Evolutionary conservation across 64 coral and sea anemone genomes (phyloP).

Genomic region (Porites lutea): DNA sequence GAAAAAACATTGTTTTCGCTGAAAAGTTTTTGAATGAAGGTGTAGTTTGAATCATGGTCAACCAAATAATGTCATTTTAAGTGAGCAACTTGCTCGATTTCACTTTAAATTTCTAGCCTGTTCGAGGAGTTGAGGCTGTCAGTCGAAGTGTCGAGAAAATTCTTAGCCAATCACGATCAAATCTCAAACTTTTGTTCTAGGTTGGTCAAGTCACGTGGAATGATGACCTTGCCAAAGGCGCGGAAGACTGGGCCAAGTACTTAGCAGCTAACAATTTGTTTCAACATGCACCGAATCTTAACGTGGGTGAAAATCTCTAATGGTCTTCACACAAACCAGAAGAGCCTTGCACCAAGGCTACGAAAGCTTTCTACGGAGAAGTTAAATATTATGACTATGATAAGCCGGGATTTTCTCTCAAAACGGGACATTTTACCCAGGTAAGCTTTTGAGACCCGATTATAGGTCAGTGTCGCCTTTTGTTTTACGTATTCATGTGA

Average conservation of each 20-base stretch:
- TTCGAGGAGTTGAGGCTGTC: too few species aligned
- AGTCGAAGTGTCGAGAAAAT: too few species aligned
- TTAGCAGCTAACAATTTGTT: slow-evolving; percentile 62
- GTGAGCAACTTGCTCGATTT: too few species aligned
- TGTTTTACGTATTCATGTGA: too few species aligned
- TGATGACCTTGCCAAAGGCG: slow-evolving; percentile 14
- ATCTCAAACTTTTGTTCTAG: slow-evolving; percentile 8
- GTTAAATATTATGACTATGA: slow-evolving; percentile 57
- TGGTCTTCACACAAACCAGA: neutral
- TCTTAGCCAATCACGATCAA: too few species aligned
- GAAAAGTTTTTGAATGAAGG: too few species aligned
- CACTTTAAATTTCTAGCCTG: too few species aligned
- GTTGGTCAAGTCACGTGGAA: slow-evolving; percentile 44
- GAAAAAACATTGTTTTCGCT: too few species aligned
- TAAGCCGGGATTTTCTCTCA: slow-evolving; percentile 44
- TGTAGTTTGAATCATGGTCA: too few species aligned
- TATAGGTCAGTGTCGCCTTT: too few species aligned
- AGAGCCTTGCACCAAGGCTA: slow-evolving; percentile 60
- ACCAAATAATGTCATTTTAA: too few species aligned
- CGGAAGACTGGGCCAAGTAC: slow-evolving; percentile 57
- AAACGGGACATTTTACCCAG: slow-evolving; percentile 77
- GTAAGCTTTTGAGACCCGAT: neutral
- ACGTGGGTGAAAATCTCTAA: slow-evolving; percentile 48
- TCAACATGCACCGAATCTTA: slow-evolving; percentile 14
- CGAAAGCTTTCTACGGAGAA: slow-evolving; percentile 63